These are phyloP conservation scores for Trinectes maculatus DNA, from an alignment of 2,113 vertebrate genomes.

Conservation along the genomic window DNA sequence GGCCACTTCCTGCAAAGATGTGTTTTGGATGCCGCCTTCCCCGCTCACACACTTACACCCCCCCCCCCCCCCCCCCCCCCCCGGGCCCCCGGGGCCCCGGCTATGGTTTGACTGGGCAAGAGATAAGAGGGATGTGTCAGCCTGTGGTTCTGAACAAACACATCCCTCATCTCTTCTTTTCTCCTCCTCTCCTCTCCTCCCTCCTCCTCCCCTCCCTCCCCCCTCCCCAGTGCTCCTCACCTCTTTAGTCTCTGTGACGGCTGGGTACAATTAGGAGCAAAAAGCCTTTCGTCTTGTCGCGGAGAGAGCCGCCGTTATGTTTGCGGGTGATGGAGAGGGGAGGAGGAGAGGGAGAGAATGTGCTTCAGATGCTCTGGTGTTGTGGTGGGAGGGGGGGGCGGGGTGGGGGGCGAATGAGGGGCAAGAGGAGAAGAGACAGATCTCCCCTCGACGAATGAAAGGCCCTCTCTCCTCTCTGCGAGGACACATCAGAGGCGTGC, in stretches of 20 bases:
- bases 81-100: slow-evolving; percentile 84
- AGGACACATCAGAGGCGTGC: slow-evolving; percentile 67
- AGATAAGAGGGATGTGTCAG: slow-evolving; percentile 91
- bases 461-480: slow-evolving; percentile 61
- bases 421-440: slow-evolving; percentile 65
- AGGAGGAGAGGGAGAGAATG: slow-evolving; percentile 60
- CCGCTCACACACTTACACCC: neutral
- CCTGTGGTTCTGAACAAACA: slow-evolving; percentile 73
- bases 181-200: slow-evolving; percentile 40
- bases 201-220: slow-evolving; percentile 12
- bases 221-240: slow-evolving; percentile 40
- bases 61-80: neutral
- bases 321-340: slow-evolving; percentile 66
- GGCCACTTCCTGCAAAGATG: slow-evolving; percentile 20
- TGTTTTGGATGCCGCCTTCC: neutral
- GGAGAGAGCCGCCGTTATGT: slow-evolving; percentile 58
- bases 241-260: slow-evolving; percentile 64
- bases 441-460: slow-evolving; percentile 66
- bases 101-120: slow-evolving; percentile 91
- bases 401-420: slow-evolving; percentile 40
- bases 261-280: slow-evolving; percentile 73
- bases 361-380: slow-evolving; percentile 74
- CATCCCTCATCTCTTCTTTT: slow-evolving; percentile 72
- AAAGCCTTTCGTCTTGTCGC: slow-evolving; percentile 55
- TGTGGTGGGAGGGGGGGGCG: too few relatives aligned